Conservation (phyloP, 2,797 vertebrate species). For the Nannoperca obscura region DNA sequence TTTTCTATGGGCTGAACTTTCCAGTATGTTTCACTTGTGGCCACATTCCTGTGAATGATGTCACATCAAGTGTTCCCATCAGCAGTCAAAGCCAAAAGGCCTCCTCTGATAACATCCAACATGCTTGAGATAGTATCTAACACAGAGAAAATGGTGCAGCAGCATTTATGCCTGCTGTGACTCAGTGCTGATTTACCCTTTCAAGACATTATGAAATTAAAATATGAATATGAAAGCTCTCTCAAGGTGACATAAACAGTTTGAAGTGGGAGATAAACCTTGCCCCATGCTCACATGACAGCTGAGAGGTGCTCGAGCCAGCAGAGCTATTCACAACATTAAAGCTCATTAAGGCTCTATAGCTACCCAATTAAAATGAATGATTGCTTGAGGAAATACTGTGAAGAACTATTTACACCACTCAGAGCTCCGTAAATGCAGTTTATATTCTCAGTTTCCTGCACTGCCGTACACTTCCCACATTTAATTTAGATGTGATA, state of each 20-base stretch:
- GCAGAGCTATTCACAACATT: constrained; percentile 55
- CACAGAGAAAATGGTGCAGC: constrained; percentile 8
- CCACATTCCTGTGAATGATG: not conserved
- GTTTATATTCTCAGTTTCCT: constrained; percentile 37
- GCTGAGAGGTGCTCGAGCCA: constrained; percentile 45
- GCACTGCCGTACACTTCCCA: constrained; percentile 21
- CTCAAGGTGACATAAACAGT: constrained; percentile 60
- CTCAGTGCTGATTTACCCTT: constrained; percentile 34
- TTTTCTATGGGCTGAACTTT: not conserved
- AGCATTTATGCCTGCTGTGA: constrained; percentile 21
- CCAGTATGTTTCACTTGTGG: not conserved
- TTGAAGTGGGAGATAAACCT: constrained; percentile 59
- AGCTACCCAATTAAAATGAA: constrained; percentile 62
- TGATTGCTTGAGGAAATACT: constrained; percentile 54
- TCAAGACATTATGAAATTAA: constrained; percentile 46
- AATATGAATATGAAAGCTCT: constrained; percentile 41
- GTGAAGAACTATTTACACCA: constrained; percentile 19
- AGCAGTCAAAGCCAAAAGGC: not conserved
- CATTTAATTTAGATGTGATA: constrained; percentile 55
- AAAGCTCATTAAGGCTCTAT: constrained; percentile 58
- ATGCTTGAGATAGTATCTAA: not conserved
- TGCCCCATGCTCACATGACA: constrained; percentile 29
- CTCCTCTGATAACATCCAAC: constrained; percentile 1
- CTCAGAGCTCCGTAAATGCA: constrained; percentile 40
- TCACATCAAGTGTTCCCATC: constrained; percentile 2